Conservation (phyloP, 2,113 vertebrate species). For the Nothobranchius furzeri region DNA sequence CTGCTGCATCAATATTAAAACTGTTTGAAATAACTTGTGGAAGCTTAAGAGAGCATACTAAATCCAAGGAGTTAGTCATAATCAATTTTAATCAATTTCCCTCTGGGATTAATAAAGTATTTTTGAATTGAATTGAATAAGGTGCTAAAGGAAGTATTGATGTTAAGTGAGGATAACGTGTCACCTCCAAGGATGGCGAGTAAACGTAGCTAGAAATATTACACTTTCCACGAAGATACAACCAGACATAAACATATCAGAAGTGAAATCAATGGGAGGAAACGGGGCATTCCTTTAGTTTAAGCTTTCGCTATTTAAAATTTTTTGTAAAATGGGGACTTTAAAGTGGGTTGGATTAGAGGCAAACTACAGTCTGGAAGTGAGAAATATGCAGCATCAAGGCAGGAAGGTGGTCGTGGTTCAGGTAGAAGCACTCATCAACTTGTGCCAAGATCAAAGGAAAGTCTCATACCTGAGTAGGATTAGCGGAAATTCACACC, state of each 20-base stretch:
- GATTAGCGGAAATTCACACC: conserved; percentile 18
- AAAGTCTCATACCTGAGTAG: conserved; percentile 20
- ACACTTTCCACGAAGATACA: conserved; percentile 18
- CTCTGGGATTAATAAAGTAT: too few species aligned
- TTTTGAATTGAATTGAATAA: too few species aligned
- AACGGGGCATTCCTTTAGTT: conserved; percentile 33
- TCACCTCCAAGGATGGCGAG: neutral
- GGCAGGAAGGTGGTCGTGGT: conserved; percentile 43
- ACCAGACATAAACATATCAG: conserved; percentile 13
- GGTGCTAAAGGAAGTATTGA: neutral
- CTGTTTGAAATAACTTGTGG: neutral
- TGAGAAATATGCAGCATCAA: conserved; percentile 51
- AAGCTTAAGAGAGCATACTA: neutral
- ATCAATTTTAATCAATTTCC: too few species aligned
- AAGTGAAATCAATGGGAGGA: conserved; percentile 4
- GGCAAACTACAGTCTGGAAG: conserved; percentile 44
- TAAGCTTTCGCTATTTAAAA: conserved; percentile 26
- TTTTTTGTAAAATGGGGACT: conserved; percentile 32
- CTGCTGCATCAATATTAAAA: neutral
- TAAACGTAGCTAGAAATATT: conserved; percentile 9
- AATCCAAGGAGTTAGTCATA: neutral
- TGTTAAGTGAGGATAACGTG: conserved; percentile 1
- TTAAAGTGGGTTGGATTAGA: conserved; percentile 16
- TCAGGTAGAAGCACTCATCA: conserved; percentile 17
- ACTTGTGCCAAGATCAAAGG: conserved; percentile 34